phyloP scores from a whole-genome alignment of 2,797 vertebrate species.

The Coregonus sp. region DNA sequence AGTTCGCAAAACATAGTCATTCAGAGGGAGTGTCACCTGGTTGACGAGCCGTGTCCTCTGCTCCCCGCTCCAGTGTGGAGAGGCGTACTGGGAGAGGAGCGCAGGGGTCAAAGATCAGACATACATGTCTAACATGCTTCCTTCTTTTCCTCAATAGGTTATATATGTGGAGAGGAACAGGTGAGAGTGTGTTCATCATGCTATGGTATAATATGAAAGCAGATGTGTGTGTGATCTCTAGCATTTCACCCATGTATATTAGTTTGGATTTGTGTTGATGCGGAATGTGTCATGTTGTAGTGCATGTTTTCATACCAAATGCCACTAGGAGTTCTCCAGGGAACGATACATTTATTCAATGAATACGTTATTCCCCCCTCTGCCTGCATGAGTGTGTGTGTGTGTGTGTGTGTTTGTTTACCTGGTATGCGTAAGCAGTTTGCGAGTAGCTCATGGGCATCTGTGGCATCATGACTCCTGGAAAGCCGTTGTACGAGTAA shows the following conservation, averaged over 20 bases:
- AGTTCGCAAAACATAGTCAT: background rate
- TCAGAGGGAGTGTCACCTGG: constrained; percentile 61
- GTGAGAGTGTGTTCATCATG: background rate
- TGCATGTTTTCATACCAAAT: too few relatives aligned
- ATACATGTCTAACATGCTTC: constrained; percentile 9
- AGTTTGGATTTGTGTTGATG: too few relatives aligned
- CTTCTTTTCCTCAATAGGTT: background rate
- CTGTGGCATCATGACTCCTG: constrained; percentile 70
- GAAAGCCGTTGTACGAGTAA: constrained; percentile 66
- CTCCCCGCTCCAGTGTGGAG: constrained; percentile 68
- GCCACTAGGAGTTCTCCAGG: too few relatives aligned
- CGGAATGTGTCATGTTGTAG: too few relatives aligned
- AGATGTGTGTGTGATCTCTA: too few relatives aligned
- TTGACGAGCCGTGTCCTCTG: constrained; percentile 67
- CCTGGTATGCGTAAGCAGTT: constrained; percentile 72
- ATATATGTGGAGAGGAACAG: constrained; percentile 5
- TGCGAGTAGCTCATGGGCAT: constrained; percentile 74
- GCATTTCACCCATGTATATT: too few relatives aligned
- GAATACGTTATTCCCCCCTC: background rate
- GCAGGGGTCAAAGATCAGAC: constrained; percentile 37
- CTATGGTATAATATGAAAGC: too few relatives aligned
- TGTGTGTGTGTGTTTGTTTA: constrained; percentile 26
- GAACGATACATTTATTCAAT: too few relatives aligned
- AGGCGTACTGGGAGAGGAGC: constrained; percentile 59
- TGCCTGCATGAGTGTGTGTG: background rate